A percentile compares a stretch with the other conserved stretches of the same genome.
Conservation (phyloP, 2,113 vertebrate genomes). For the Neoarius graeffei region DNA sequence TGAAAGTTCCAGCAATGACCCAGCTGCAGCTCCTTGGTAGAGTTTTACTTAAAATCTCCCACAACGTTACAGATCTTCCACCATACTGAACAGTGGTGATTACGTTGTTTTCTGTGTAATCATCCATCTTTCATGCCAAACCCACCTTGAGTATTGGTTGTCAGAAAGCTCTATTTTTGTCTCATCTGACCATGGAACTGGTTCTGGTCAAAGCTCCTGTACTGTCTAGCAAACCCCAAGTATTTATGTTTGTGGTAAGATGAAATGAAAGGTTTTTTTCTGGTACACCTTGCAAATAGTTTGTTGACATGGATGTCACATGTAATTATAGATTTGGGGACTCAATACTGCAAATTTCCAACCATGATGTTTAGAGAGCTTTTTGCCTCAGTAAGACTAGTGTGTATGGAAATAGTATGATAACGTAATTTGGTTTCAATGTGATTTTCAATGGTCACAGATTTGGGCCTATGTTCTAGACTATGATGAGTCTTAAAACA, state of each 20-base stretch:
- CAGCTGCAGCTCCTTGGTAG: background rate
- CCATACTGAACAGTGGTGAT: background rate
- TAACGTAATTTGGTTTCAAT: background rate
- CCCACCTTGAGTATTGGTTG: background rate
- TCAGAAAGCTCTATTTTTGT: conserved; percentile 4
- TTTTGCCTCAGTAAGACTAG: background rate
- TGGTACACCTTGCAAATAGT: background rate
- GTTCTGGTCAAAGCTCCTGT: background rate
- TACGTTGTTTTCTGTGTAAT: background rate
- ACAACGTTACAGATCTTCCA: background rate
- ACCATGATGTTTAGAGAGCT: background rate
- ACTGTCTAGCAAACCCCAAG: background rate
- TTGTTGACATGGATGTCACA: background rate
- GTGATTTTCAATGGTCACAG: background rate
- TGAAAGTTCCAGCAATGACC: background rate
- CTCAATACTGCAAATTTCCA: background rate
- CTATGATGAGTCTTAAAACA: background rate
- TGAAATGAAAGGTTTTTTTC: background rate
- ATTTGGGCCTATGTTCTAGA: background rate
- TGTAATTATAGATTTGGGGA: conserved; percentile 3
- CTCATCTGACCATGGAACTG: background rate
- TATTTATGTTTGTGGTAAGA: background rate
- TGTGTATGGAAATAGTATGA: background rate
- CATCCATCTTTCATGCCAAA: background rate
- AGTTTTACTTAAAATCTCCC: background rate